phyloP scores from a whole-genome alignment of 1,140 invertebrate genomes.

The Drosophila tropicalis region DNA sequence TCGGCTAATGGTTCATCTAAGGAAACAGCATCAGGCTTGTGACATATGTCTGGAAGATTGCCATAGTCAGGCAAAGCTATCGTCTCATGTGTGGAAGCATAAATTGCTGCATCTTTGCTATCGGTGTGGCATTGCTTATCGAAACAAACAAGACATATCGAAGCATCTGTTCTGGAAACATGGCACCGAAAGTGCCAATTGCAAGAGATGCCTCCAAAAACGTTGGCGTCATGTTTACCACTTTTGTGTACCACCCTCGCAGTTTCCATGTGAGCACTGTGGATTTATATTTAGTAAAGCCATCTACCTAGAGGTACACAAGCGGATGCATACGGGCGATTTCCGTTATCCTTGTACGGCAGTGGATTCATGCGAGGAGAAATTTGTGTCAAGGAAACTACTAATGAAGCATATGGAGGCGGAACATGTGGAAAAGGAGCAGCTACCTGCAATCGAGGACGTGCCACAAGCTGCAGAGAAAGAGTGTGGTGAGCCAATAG shows the following conservation, averaged over 20 bases:
- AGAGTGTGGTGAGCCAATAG: not conserved
- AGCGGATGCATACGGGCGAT: slow-evolving; percentile 89
- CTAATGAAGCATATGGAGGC: slow-evolving; percentile 87
- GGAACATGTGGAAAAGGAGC: slow-evolving; percentile 73
- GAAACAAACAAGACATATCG: slow-evolving; percentile 93
- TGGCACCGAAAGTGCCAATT: slow-evolving; percentile 92
- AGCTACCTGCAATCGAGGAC: slow-evolving; percentile 24
- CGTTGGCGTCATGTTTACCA: slow-evolving; percentile 96
- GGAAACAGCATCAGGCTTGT: slow-evolving; percentile 92
- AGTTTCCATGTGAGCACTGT: slow-evolving; percentile 92
- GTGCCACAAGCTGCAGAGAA: no score
- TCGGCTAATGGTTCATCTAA: slow-evolving; percentile 92
- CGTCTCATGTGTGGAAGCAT: slow-evolving; percentile 94
- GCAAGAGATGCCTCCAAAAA: slow-evolving; percentile 93
- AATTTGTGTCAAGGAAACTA: slow-evolving; percentile 92
- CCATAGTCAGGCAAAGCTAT: slow-evolving; percentile 88
- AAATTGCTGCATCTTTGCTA: slow-evolving; percentile 93
- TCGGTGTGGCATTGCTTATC: slow-evolving; percentile 92
- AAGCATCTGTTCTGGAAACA: slow-evolving; percentile 96
- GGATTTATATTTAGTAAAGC: slow-evolving; percentile 89
- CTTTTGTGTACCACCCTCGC: slow-evolving; percentile 91
- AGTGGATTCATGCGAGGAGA: slow-evolving; percentile 85
- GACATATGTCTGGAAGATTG: slow-evolving; percentile 93
- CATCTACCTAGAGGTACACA: slow-evolving; percentile 92
- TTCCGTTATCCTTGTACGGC: slow-evolving; percentile 87